Evolutionary conservation across 2,113 vertebrate genomes (phyloP).

Genomic region (Poeciliopsis prolifica): DNA sequence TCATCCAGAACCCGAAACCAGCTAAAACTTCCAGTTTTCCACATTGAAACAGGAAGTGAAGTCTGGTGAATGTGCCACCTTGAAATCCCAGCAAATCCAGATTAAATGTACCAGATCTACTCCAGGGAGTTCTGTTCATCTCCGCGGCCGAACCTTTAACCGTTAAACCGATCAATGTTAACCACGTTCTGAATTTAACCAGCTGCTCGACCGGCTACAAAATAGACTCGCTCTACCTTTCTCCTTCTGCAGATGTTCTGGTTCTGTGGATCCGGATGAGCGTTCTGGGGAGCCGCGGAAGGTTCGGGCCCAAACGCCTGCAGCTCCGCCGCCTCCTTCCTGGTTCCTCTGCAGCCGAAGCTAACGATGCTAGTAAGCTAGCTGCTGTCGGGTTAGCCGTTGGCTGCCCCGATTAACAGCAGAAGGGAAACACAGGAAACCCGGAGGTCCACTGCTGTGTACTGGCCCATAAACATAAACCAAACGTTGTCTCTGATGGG

Average conservation of each 20-base stretch:
- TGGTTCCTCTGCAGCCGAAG: conserved; percentile 40
- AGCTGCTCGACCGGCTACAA: not conserved
- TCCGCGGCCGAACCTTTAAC: not conserved
- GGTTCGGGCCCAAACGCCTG: conserved; percentile 39
- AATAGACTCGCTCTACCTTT: conserved; percentile 33
- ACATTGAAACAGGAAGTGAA: not conserved
- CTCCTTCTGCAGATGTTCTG: not conserved
- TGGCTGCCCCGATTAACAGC: conserved; percentile 2
- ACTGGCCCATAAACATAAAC: not conserved
- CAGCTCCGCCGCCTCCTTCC: conserved; percentile 57
- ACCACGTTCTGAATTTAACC: not conserved
- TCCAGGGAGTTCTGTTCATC: not conserved
- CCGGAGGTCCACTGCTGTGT: fast-evolving
- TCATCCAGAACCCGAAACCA: too few species aligned
- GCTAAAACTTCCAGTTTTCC: too few species aligned
- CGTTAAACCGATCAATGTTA: not conserved
- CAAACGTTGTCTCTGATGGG: fast-evolving
- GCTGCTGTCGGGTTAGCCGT: conserved; percentile 38
- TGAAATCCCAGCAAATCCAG: not conserved
- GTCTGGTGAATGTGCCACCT: not conserved
- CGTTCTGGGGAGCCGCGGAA: not conserved
- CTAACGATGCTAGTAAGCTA: conserved; percentile 60
- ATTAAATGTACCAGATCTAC: not conserved
- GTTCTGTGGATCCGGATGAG: not conserved
- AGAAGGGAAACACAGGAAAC: conserved; percentile 3